Evolutionary conservation across 1,140 invertebrate genomes (phyloP), one percentile per base, ranked within the genome.

Genomic region (Daktulosphaira vitifoliae): DNA sequence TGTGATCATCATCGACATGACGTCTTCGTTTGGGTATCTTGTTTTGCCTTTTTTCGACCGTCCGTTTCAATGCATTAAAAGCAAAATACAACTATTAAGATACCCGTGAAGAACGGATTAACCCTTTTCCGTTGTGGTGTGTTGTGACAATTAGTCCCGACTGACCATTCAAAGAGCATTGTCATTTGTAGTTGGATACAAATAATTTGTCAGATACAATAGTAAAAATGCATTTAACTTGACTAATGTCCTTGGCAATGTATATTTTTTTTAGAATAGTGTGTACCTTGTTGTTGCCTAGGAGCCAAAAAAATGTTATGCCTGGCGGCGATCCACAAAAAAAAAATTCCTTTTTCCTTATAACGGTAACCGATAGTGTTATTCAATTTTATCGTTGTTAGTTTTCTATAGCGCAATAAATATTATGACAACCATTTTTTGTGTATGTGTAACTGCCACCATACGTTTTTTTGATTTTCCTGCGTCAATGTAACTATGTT

Each of bases 121-220:
- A 46, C 42, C 42, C 42, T 62, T 46, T 62, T 18, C 25, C 18
- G 42, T 62, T 62, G 42, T n/a, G n/a, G n/a, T n/a, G n/a, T 33
- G 29, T 62, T 62, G 56, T 62, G 56, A 62, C 56, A 48, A 62
- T 62, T 62, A 48, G 42, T 62, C 20, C 29, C n/a, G 54, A 26
- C 54, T 33, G 11, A 39, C 42, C 42, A 46, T 62, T 46, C 42
- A 62, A 46, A 62, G 11, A 5, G 29, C 29, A 5, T 11, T 23
- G 26, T 59, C 54, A 25, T 59, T 59, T 59, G 37, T 62, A 33
- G 22, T n/a, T n/a, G n/a, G n/a, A 33, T 33, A 33, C 29, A 33
- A 33, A 33, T 33, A 33, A 33, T 33, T 33, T 33, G 53, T 54
- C 20, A 15, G 20, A 15, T 2, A n/a, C 5, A 13, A 13, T 16